Evolutionary conservation across 1,140 invertebrate species (phyloP).

Genomic region (Cydia fagiglandana): DNA sequence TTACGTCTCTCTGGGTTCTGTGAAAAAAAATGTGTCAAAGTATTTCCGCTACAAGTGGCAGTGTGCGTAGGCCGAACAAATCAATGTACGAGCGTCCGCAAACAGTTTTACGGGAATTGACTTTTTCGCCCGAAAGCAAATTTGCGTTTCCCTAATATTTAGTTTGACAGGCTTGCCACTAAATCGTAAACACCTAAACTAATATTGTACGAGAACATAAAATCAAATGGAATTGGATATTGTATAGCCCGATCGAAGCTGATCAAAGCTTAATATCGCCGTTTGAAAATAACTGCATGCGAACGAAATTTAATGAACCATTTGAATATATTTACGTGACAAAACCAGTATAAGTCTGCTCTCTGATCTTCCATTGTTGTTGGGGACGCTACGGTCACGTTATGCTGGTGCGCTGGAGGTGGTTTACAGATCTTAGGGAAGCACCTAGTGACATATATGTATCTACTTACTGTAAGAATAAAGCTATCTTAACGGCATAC

Average conservation of each 20-base stretch:
- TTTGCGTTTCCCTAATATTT: constrained; percentile 8
- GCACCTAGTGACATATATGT: no score
- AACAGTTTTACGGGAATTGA: constrained; percentile 9
- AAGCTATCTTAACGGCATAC: no score
- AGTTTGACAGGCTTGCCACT: background rate
- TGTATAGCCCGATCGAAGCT: background rate
- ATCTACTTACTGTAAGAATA: no score
- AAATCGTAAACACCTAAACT: constrained; percentile 8
- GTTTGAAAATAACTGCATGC: background rate
- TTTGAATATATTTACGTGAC: background rate
- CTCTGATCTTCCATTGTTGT: no score
- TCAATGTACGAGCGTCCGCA: background rate
- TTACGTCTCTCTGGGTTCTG: no score
- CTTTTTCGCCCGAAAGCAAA: constrained; percentile 16
- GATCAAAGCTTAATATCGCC: background rate
- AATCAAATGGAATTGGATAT: constrained; percentile 15
- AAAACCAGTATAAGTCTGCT: background rate
- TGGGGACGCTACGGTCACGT: no score
- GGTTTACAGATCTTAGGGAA: no score
- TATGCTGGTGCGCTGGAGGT: no score
- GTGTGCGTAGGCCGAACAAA: background rate
- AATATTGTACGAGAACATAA: background rate
- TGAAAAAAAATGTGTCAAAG: background rate
- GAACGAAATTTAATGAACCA: background rate
- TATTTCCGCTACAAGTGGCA: background rate